phyloP scores from a whole-genome alignment of 2,797 vertebrate species.

The Balearica regulorum region DNA sequence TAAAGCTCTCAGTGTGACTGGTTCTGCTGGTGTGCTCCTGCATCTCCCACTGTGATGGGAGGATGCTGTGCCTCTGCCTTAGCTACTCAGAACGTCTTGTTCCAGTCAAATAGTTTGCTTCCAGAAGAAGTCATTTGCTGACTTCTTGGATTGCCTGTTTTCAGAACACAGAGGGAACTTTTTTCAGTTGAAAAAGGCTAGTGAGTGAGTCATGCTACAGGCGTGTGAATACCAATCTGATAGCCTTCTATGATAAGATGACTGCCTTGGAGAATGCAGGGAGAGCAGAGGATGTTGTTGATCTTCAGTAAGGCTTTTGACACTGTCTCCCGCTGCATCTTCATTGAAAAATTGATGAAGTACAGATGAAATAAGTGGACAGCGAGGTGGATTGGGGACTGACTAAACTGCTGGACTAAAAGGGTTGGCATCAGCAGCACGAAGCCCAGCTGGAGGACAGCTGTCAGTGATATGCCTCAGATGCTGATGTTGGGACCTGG shows the following conservation, averaged over 20 bases:
- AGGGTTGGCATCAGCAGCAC: neutral
- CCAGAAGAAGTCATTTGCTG: neutral
- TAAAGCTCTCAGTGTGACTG: neutral
- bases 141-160: neutral
- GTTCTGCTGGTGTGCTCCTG: neutral
- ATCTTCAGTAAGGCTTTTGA: neutral
- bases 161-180: neutral
- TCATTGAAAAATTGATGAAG: neutral
- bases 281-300: neutral
- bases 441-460: neutral
- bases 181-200: neutral
- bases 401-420: neutral
- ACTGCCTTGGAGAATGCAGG: neutral
- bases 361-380: neutral
- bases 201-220: neutral
- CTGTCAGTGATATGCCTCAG: neutral
- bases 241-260: neutral
- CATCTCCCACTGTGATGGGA: neutral
- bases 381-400: neutral
- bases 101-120: neutral
- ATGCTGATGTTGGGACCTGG: fast-evolving
- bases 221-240: neutral
- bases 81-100: neutral
- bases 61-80: neutral
- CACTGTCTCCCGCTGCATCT: neutral